These are phyloP conservation scores for Anthoscopus minutus DNA, from an alignment of 2,113 vertebrate species.

Conservation along the genomic window DNA sequence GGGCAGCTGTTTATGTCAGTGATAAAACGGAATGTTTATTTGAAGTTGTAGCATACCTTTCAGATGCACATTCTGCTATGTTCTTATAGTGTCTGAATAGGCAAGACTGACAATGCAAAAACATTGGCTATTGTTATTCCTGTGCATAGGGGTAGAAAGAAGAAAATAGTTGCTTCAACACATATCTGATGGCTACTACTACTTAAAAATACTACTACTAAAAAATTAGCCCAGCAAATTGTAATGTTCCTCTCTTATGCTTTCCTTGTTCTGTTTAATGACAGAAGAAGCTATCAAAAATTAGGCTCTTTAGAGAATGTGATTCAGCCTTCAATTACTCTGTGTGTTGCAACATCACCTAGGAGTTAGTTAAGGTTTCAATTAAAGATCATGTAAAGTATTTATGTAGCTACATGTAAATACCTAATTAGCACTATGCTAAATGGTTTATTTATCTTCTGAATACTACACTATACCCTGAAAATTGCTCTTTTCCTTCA, in stretches of 20 bases:
- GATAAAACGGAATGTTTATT: neutral
- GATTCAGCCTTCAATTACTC: conserved; percentile 23
- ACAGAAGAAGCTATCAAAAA: neutral
- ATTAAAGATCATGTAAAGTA: neutral
- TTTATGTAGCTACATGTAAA: neutral
- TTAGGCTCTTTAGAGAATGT: neutral
- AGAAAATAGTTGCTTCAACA: neutral
- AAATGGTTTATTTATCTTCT: neutral
- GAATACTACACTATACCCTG: neutral
- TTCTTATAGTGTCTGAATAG: neutral
- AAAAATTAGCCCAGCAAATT: neutral
- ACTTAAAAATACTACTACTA: neutral
- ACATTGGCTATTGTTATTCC: neutral
- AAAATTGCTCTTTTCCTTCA: neutral
- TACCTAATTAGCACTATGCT: neutral
- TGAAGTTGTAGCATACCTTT: neutral
- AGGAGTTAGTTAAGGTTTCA: conserved; percentile 13
- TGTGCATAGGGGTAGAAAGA: neutral
- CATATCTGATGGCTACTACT: neutral
- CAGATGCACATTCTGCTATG: neutral
- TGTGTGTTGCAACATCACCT: neutral
- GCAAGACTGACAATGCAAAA: neutral
- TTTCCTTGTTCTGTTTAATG: neutral
- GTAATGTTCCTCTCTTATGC: neutral
- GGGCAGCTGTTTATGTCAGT: neutral